A percentile compares a stretch with the other conserved stretches of the same genome.
These are phyloP conservation scores for Dermochelys coriacea DNA, from an alignment of 2,797 vertebrate genomes.

Conservation along the genomic window DNA sequence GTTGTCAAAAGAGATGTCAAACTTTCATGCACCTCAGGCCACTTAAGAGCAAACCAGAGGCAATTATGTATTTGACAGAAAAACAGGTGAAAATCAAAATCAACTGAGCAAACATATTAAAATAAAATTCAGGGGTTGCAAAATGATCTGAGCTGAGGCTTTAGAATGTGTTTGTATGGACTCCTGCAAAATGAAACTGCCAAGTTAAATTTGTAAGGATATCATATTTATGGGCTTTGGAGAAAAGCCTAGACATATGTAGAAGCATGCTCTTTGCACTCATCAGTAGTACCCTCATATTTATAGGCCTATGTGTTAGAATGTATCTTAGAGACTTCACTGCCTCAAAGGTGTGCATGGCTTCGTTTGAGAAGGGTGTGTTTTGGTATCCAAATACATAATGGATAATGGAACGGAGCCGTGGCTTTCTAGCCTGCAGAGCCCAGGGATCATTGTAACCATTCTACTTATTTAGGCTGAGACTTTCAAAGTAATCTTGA, in stretches of 20 bases:
- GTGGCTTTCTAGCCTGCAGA: not conserved
- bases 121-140: not conserved
- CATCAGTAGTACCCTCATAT: not conserved
- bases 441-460: not conserved
- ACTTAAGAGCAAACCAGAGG: not conserved
- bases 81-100: accelerated
- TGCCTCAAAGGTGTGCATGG: accelerated
- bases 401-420: accelerated
- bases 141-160: not conserved
- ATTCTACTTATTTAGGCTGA: not conserved
- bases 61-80: not conserved
- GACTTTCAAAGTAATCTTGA: not conserved
- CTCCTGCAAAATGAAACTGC: not conserved
- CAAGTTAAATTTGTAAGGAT: not conserved
- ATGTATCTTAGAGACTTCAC: not conserved
- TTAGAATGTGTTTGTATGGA: accelerated
- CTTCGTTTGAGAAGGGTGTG: not conserved
- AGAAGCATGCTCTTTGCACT: not conserved
- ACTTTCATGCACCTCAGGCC: not conserved
- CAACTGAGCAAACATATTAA: not conserved
- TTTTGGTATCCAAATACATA: not conserved
- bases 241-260: not conserved
- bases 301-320: not conserved
- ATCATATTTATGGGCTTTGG: accelerated
- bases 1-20: not conserved